Evolutionary conservation across 1,140 invertebrate species (phyloP).

Genomic region (Euborellia annulipes): DNA sequence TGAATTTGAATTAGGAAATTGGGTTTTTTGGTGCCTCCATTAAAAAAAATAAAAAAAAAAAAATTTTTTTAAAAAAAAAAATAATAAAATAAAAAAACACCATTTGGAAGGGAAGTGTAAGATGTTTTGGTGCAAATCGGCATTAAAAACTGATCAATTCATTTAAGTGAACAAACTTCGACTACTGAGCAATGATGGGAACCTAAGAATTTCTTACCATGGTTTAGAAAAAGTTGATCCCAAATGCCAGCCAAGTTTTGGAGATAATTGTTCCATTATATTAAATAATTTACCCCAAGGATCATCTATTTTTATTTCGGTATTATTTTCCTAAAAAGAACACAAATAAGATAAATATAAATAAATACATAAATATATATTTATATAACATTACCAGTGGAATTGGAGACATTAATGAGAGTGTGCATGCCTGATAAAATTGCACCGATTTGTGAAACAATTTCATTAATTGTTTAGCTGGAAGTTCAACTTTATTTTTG

Average conservation of each 20-base stretch:
- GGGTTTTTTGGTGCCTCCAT: too few relatives aligned
- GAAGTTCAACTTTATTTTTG: constrained; percentile 38
- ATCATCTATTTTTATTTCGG: constrained; percentile 38
- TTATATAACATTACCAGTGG: constrained; percentile 3
- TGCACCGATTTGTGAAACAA: constrained; percentile 40
- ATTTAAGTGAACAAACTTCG: too few relatives aligned
- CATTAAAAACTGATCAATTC: too few relatives aligned
- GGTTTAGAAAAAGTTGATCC: constrained; percentile 34
- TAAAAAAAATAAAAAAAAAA: too few relatives aligned
- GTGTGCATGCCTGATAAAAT: constrained; percentile 26
- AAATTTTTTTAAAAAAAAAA: too few relatives aligned
- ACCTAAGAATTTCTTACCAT: too few relatives aligned
- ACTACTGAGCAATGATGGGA: too few relatives aligned
- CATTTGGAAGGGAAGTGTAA: too few relatives aligned
- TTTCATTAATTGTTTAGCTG: constrained; percentile 44
- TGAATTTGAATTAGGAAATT: too few relatives aligned
- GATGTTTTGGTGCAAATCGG: too few relatives aligned
- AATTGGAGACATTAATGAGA: constrained; percentile 5
- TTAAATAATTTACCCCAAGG: constrained; percentile 66
- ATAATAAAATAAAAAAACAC: too few relatives aligned
- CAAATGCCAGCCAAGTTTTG: constrained; percentile 66
- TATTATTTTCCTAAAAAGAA: constrained; percentile 17
- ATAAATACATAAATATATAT: neutral
- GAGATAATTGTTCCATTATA: constrained; percentile 53
- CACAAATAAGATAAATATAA: constrained; percentile 15